phyloP scores from a whole-genome alignment of 2,797 vertebrate genomes.

The Hippopotamyrus pictus region DNA sequence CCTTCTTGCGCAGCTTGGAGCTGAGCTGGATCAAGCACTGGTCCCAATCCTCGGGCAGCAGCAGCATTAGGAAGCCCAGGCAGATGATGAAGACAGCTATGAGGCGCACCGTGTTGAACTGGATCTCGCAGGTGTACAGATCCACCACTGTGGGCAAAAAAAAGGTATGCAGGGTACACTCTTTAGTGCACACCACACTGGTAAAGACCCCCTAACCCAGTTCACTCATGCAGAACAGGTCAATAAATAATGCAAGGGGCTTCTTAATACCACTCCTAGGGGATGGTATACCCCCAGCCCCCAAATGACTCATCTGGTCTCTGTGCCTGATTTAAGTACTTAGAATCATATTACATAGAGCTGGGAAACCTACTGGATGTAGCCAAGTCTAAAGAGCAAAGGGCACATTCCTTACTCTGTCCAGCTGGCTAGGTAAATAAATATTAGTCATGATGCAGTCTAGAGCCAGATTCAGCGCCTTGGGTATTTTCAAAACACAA shows the following conservation, averaged over 20 bases:
- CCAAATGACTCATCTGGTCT: not conserved
- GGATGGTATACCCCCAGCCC: not conserved
- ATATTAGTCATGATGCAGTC: not conserved
- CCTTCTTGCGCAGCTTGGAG: conserved; percentile 81
- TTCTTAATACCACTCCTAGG: not conserved
- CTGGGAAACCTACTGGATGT: not conserved
- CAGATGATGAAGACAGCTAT: conserved; percentile 90
- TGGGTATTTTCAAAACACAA: not conserved
- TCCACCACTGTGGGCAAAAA: conserved; percentile 75
- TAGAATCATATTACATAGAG: not conserved
- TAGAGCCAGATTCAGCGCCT: not conserved
- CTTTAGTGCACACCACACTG: not conserved
- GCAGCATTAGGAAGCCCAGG: conserved; percentile 90
- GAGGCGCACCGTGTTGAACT: conserved; percentile 90
- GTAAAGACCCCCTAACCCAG: not conserved
- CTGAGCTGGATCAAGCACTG: conserved; percentile 83
- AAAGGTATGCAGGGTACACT: not conserved
- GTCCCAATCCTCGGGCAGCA: conserved; percentile 93
- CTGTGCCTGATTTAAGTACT: not conserved
- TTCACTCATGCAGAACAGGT: not conserved
- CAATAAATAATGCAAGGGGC: not conserved
- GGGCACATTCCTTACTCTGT: not conserved
- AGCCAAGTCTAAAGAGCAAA: not conserved
- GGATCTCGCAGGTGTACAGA: conserved; percentile 84
- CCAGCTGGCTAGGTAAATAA: not conserved